These are phyloP conservation scores for Osmoderma eremita DNA, from an alignment of 2,888 invertebrate species.

Conservation along the genomic window DNA sequence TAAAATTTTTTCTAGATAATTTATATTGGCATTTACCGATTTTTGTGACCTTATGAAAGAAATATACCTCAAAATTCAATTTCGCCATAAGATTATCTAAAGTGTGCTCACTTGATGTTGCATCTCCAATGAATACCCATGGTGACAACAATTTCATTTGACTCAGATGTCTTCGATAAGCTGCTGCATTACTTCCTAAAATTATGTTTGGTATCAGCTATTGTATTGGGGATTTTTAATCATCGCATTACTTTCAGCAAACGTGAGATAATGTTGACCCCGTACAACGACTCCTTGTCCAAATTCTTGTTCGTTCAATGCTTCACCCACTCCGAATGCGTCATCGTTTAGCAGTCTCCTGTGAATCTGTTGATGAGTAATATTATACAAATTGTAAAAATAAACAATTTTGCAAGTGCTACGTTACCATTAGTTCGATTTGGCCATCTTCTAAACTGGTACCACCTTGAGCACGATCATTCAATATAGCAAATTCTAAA, in stretches of 20 bases:
- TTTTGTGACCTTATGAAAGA: not conserved
- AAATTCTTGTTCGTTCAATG: slow-evolving; percentile 73
- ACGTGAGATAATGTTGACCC: slow-evolving; percentile 65
- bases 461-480: slow-evolving; percentile 82
- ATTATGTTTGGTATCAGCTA: not conserved
- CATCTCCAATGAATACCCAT: slow-evolving; percentile 67
- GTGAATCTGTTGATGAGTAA: slow-evolving; percentile 67
- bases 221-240: not conserved
- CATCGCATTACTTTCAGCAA: slow-evolving; percentile 43
- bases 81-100: slow-evolving; percentile 32
- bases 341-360: slow-evolving; percentile 76
- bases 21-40: not conserved
- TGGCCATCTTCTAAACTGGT: slow-evolving; percentile 76
- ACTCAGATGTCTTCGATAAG: slow-evolving; percentile 64
- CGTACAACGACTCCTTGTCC: slow-evolving; percentile 68
- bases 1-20: slow-evolving; percentile 54
- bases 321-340: slow-evolving; percentile 76
- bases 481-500: slow-evolving; percentile 67
- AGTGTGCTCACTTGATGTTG: slow-evolving; percentile 7
- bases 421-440: slow-evolving; percentile 77
- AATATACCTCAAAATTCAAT: slow-evolving; percentile 36
- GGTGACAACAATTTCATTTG: slow-evolving; percentile 69
- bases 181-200: slow-evolving; percentile 47
- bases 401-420: not conserved
- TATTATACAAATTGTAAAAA: not conserved